phyloP scores from a whole-genome alignment of 2,888 invertebrate species.

The Athalia circularis region DNA sequence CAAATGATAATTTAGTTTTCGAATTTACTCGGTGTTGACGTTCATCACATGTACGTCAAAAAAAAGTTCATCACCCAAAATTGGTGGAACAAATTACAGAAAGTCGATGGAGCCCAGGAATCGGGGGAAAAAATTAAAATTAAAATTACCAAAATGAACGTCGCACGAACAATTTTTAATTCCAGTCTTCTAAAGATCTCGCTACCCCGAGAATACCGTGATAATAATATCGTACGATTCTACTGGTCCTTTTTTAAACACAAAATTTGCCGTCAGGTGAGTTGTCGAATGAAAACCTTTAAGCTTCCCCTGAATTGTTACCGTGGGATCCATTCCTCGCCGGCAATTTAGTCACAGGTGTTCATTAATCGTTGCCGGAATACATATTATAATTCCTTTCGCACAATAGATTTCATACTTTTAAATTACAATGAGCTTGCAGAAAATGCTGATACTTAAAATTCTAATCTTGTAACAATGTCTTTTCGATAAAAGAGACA shows the following conservation, averaged over 20 bases:
- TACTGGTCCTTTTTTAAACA: constrained; percentile 5
- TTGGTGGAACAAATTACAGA: constrained; percentile 2
- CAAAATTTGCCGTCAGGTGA: constrained; percentile 24
- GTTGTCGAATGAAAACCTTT: constrained; percentile 5
- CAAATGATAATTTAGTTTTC: not conserved
- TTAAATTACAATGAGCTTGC: too few relatives aligned
- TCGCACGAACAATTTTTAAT: not conserved
- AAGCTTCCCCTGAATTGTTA: constrained; percentile 7
- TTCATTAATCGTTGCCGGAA: constrained; percentile 7
- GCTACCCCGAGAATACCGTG: not conserved
- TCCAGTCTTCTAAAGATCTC: not conserved
- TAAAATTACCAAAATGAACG: constrained; percentile 2
- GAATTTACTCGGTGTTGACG: not conserved
- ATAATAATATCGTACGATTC: not conserved
- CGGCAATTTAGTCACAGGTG: constrained; percentile 14
- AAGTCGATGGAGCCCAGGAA: not conserved
- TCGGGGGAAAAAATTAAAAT: not conserved
- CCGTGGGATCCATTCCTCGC: constrained; percentile 5
- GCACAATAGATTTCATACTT: too few relatives aligned
- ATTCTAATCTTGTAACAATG: too few relatives aligned
- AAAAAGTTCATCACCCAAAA: not conserved
- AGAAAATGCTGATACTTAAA: too few relatives aligned
- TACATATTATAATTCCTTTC: not conserved
- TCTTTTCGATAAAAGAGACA: too few relatives aligned
- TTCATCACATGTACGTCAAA: not conserved